phyloP scores from a whole-genome alignment of 2,888 invertebrate species.

The Prosapia bicincta region DNA sequence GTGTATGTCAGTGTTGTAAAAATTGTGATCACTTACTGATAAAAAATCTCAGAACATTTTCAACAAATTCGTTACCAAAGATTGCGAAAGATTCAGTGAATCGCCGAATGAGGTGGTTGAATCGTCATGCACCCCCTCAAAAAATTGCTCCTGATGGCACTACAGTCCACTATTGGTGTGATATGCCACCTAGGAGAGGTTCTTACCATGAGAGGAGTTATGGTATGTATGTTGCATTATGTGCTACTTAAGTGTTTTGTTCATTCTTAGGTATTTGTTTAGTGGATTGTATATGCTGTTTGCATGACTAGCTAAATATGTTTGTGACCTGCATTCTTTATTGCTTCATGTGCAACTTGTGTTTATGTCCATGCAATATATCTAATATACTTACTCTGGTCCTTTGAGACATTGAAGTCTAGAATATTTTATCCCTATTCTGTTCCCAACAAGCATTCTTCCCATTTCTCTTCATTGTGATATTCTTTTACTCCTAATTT shows the following conservation, averaged over 20 bases:
- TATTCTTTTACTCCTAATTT: no score
- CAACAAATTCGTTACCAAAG: conserved; percentile 28
- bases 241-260: neutral
- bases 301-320: neutral
- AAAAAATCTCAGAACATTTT: neutral
- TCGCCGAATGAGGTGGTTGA: conserved; percentile 20
- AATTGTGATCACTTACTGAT: neutral
- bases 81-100: conserved; percentile 26
- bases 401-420: no score
- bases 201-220: conserved; percentile 17
- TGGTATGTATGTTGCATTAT: conserved; percentile 20
- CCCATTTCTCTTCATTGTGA: no score
- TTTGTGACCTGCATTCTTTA: neutral
- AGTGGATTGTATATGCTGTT: neutral
- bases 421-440: no score
- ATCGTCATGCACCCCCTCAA: conserved; percentile 20
- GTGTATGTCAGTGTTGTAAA: neutral
- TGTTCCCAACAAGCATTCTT: no score
- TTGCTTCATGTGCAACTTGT: neutral
- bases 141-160: conserved; percentile 79
- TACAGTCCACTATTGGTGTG: conserved; percentile 84
- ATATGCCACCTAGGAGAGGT: conserved; percentile 59
- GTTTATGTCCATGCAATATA: no score
- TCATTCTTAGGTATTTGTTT: neutral
- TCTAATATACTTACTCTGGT: no score